A percentile compares a stretch with the other conserved stretches of the same genome.
These are phyloP conservation scores for Martes martes DNA, from an alignment of 2,113 vertebrate genomes.

Conservation along the genomic window DNA sequence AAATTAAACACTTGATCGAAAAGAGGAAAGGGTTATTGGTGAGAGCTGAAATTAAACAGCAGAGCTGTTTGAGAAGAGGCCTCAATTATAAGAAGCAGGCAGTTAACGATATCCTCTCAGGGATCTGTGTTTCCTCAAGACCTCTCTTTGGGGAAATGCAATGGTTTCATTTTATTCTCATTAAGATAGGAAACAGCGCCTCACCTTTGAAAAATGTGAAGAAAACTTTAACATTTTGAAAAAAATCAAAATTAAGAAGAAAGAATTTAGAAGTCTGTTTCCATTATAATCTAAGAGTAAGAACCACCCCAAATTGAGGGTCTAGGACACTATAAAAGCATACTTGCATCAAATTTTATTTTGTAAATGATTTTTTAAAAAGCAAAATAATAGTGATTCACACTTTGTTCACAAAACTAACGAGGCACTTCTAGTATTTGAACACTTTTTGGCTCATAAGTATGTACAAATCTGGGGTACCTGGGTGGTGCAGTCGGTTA, in stretches of 20 bases:
- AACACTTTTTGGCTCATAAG: not conserved
- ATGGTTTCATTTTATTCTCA: constrained; percentile 61
- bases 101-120: constrained; percentile 76
- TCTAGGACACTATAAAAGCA: not conserved
- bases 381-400: not conserved
- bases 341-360: not conserved
- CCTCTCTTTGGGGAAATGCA: constrained; percentile 70
- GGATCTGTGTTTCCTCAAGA: constrained; percentile 75
- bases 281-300: not conserved
- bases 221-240: constrained; percentile 57
- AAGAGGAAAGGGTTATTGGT: constrained; percentile 79
- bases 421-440: not conserved
- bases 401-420: not conserved
- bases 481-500: not conserved
- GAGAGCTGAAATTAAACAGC: constrained; percentile 83
- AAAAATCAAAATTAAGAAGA: constrained; percentile 4
- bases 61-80: constrained; percentile 76
- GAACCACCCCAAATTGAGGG: not conserved
- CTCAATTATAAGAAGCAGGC: constrained; percentile 76
- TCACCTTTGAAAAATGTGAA: constrained; percentile 51
- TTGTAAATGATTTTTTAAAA: not conserved
- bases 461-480: not conserved
- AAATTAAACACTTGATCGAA: constrained; percentile 87
- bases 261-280: constrained; percentile 11
- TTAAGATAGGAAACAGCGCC: constrained; percentile 37